A percentile compares a stretch with the other conserved stretches of the same genome.
Evolutionary conservation across 2,113 vertebrate genomes (phyloP).

Genomic region (Narcine bancroftii): DNA sequence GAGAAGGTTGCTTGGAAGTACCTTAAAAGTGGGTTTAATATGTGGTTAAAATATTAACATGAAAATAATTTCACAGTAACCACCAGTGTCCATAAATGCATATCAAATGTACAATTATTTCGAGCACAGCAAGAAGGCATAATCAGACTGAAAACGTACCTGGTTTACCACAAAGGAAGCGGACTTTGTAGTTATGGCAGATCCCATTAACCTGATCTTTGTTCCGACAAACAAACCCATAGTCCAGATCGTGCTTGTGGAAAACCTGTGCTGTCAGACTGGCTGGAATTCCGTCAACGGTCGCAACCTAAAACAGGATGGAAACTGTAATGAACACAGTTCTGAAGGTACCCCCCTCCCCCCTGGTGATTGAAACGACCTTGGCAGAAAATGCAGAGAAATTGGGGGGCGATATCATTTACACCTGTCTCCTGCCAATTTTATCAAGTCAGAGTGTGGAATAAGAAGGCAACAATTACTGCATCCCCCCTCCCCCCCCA

Average conservation of each 20-base stretch:
- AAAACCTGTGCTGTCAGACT: slow-evolving; percentile 71
- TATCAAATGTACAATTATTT: neutral
- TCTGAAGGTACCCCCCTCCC: neutral
- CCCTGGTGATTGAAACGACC: neutral
- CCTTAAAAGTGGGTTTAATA: neutral
- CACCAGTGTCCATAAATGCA: neutral
- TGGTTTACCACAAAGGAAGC: slow-evolving; percentile 85
- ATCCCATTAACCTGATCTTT: slow-evolving; percentile 61
- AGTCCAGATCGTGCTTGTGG: slow-evolving; percentile 76
- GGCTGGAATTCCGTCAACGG: slow-evolving; percentile 59
- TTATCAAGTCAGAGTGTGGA: neutral
- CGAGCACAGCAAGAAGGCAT: neutral
- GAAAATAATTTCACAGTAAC: neutral
- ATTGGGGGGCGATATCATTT: no score
- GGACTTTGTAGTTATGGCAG: slow-evolving; percentile 78
- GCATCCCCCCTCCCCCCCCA: no score
- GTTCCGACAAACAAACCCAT: slow-evolving; percentile 78
- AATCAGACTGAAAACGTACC: slow-evolving; percentile 56
- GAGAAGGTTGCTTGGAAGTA: neutral
- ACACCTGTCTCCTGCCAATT: neutral
- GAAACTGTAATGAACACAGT: slow-evolving; percentile 34
- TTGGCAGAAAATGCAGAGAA: neutral
- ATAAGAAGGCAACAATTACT: neutral
- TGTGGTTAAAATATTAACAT: neutral
- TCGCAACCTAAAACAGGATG: slow-evolving; percentile 59